A percentile compares a stretch with the other conserved stretches of the same genome.
Evolutionary conservation across 2,888 invertebrate genomes (phyloP).

Genomic region (Drosophila nigricruria): DNA sequence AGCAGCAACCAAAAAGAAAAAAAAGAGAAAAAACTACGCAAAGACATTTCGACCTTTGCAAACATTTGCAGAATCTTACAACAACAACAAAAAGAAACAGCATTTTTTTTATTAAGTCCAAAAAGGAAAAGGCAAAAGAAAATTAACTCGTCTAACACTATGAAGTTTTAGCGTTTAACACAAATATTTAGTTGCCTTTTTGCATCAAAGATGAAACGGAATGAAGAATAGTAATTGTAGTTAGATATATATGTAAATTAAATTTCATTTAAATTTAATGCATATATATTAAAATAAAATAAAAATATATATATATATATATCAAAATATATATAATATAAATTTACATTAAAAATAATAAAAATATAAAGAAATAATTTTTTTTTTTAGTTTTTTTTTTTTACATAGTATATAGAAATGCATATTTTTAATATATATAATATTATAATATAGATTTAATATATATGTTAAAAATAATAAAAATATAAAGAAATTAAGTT

Average conservation of each 20-base stretch:
- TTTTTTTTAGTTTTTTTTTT: too few species aligned
- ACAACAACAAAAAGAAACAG: neutral
- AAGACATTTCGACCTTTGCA: constrained; percentile 16
- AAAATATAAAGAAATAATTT: too few species aligned
- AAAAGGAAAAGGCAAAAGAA: constrained; percentile 1
- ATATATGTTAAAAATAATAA: too few species aligned
- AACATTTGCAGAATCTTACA: constrained; percentile 21
- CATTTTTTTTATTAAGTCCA: neutral
- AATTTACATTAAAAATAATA: too few species aligned
- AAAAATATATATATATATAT: neutral
- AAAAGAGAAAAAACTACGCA: neutral
- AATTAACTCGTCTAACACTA: constrained; percentile 21
- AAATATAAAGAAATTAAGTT: too few species aligned
- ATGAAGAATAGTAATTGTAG: too few species aligned
- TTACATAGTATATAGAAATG: too few species aligned
- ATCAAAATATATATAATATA: neutral
- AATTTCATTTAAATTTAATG: neutral
- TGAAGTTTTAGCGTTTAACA: neutral
- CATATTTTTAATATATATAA: too few species aligned
- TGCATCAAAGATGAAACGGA: neutral
- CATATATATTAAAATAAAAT: neutral
- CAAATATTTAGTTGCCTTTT: neutral
- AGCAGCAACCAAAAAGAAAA: neutral
- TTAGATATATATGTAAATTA: neutral
- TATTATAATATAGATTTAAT: too few species aligned